These are phyloP conservation scores for Crotalus viridis DNA, from an alignment of 2,113 vertebrate species.

Conservation along the genomic window DNA sequence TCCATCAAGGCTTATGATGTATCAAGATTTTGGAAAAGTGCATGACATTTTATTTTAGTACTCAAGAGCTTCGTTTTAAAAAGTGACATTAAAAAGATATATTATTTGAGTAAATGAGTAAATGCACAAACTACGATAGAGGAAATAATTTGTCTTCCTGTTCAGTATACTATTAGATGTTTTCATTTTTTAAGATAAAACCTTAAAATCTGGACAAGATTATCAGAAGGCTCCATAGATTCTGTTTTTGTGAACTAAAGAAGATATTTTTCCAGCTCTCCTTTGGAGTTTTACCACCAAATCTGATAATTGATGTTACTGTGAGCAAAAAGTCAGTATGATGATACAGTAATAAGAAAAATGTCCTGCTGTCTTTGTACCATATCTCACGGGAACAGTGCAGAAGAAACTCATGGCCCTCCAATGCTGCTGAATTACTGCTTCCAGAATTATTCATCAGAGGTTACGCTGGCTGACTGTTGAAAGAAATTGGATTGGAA, in stretches of 20 bases:
- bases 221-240: slow-evolving; percentile 43
- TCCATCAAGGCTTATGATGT: slow-evolving; percentile 4
- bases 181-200: slow-evolving; percentile 50
- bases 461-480: neutral
- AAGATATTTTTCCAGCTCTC: slow-evolving; percentile 14
- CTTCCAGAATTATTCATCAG: neutral
- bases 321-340: neutral
- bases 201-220: slow-evolving; percentile 62
- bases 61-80: slow-evolving; percentile 18
- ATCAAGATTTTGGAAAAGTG: slow-evolving; percentile 27
- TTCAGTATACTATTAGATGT: slow-evolving; percentile 40
- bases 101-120: slow-evolving; percentile 45
- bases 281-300: neutral
- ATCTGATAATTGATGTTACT: neutral
- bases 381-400: neutral
- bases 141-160: slow-evolving; percentile 54
- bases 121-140: slow-evolving; percentile 57
- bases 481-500: neutral
- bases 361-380: neutral
- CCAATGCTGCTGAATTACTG: neutral
- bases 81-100: slow-evolving; percentile 37
- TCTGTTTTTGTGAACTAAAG: slow-evolving; percentile 54
- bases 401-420: neutral
- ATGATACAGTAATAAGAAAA: neutral
- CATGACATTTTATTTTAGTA: slow-evolving; percentile 33